Evolutionary conservation across 2,888 invertebrate genomes (phyloP).

Genomic region (Melinaea menophilus): DNA sequence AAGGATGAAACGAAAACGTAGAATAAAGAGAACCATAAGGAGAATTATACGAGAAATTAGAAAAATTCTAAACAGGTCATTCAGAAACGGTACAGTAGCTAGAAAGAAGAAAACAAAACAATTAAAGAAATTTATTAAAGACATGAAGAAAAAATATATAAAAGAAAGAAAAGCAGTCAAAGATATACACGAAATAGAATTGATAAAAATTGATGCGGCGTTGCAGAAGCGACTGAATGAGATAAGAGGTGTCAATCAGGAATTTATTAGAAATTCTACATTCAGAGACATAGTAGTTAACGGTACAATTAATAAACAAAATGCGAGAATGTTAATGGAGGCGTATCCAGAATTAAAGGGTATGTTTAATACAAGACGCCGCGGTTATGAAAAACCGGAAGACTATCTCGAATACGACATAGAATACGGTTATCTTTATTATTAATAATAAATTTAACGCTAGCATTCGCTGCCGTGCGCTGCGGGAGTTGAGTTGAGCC

Average conservation of each 20-base stretch:
- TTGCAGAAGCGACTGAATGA: slow-evolving; percentile 44
- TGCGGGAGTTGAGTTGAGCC: no score
- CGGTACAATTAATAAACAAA: slow-evolving; percentile 45
- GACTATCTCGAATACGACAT: slow-evolving; percentile 55
- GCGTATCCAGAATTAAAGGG: slow-evolving; percentile 52
- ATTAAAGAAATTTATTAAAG: slow-evolving; percentile 56
- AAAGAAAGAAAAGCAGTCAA: slow-evolving; percentile 54
- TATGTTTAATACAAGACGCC: slow-evolving; percentile 37
- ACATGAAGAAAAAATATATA: slow-evolving; percentile 54
- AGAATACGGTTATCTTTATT: slow-evolving; percentile 60
- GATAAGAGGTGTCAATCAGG: slow-evolving; percentile 46
- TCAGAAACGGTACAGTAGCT: slow-evolving; percentile 50
- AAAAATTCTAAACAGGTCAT: slow-evolving; percentile 49
- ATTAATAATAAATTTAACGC: slow-evolving; percentile 35
- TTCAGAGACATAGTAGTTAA: slow-evolving; percentile 56
- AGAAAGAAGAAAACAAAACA: slow-evolving; percentile 57
- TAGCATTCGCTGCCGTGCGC: not conserved
- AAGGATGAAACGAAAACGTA: slow-evolving; percentile 47
- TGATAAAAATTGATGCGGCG: slow-evolving; percentile 48
- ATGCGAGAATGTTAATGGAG: slow-evolving; percentile 45
- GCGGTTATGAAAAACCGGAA: slow-evolving; percentile 20
- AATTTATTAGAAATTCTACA: slow-evolving; percentile 51
- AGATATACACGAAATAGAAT: slow-evolving; percentile 50
- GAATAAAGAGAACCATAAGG: slow-evolving; percentile 51
- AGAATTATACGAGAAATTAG: slow-evolving; percentile 53